Evolutionary conservation across 1,140 invertebrate species (phyloP).

Genomic region (Prorops nasuta): DNA sequence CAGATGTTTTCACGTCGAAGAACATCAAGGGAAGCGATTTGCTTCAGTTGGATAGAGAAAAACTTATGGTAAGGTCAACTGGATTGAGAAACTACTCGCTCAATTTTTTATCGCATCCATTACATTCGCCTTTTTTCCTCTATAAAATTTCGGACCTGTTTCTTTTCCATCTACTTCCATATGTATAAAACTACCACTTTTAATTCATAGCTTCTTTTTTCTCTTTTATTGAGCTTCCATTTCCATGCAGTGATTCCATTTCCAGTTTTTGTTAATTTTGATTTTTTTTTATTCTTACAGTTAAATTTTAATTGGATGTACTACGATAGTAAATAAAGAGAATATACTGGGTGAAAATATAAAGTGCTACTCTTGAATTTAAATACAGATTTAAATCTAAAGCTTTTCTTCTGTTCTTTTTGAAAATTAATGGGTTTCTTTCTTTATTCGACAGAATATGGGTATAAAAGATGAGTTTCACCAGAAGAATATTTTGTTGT

Average conservation of each 20-base stretch:
- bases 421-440: conserved; percentile 10
- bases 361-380: not conserved
- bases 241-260: too few relatives aligned
- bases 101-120: too few relatives aligned
- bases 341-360: too few relatives aligned
- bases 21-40: conserved; percentile 71
- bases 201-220: not conserved
- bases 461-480: conserved; percentile 78
- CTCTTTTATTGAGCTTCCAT: not conserved
- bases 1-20: conserved; percentile 71
- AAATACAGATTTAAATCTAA: not conserved
- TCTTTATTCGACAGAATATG: conserved; percentile 63
- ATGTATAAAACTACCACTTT: not conserved
- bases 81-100: too few relatives aligned
- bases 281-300: too few relatives aligned
- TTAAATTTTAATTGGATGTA: too few relatives aligned
- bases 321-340: too few relatives aligned
- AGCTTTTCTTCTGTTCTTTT: not conserved
- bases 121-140: too few relatives aligned
- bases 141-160: too few relatives aligned
- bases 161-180: conserved; percentile 3
- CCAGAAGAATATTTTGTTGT: conserved; percentile 69
- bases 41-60: conserved; percentile 66
- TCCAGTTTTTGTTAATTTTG: too few relatives aligned
- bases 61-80: conserved; percentile 63